Evolutionary conservation across 2,797 vertebrate genomes (phyloP).

Genomic region (Staurois parvus): DNA sequence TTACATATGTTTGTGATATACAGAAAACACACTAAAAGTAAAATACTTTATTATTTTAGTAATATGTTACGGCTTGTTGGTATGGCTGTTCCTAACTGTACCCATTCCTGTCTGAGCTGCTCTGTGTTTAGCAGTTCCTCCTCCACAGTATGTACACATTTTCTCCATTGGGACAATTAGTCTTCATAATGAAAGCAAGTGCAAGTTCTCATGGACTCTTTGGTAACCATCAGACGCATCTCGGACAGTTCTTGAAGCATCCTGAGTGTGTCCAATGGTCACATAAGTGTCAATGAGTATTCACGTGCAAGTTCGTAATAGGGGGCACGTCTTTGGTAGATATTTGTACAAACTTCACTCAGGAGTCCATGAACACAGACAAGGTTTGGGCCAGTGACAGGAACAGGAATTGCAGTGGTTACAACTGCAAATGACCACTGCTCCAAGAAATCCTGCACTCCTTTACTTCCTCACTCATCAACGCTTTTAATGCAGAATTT

Average conservation of each 20-base stretch:
- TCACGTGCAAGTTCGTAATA: neutral
- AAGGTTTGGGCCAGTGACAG: neutral
- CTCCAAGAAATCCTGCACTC: no score
- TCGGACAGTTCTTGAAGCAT: no score
- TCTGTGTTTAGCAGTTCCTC: no score
- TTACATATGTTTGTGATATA: constrained; percentile 17
- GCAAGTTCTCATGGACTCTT: neutral
- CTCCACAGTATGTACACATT: neutral
- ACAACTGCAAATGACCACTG: no score
- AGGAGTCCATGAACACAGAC: no score
- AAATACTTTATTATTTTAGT: neutral
- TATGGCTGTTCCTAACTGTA: neutral
- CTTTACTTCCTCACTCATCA: no score
- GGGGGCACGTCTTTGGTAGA: neutral
- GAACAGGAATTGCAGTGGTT: no score
- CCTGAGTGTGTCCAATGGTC: no score
- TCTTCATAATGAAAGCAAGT: neutral
- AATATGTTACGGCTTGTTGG: neutral
- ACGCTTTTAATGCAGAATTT: no score
- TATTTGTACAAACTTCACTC: neutral
- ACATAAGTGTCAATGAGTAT: neutral
- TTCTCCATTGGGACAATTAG: neutral
- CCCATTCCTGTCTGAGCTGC: neutral
- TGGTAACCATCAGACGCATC: no score
- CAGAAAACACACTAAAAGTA: constrained; percentile 11